A percentile compares a stretch with the other conserved stretches of the same genome.
phyloP scores from a whole-genome alignment of 2,888 invertebrate genomes.

The Cyclophora punctaria region DNA sequence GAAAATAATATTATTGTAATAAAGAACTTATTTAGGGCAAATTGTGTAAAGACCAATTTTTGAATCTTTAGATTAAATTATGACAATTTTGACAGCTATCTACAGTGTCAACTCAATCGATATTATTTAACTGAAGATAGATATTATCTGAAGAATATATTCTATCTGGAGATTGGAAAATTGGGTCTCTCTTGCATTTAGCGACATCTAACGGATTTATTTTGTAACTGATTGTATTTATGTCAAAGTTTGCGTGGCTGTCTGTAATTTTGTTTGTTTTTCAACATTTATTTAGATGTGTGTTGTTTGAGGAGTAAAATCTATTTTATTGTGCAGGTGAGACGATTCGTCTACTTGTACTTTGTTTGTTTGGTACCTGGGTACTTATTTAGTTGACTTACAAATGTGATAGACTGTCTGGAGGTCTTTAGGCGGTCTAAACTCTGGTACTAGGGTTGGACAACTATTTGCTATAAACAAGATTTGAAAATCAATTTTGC shows the following conservation, averaged over 20 bases:
- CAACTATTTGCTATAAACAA: neutral
- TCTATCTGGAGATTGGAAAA: neutral
- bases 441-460: neutral
- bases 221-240: neutral
- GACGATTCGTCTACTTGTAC: neutral
- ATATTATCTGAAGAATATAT: too few relatives aligned
- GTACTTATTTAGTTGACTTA: neutral
- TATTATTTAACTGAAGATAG: too few relatives aligned
- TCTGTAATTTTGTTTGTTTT: neutral
- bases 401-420: too few relatives aligned
- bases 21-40: too few relatives aligned
- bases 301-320: conserved; percentile 11
- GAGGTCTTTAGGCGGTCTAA: neutral
- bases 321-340: conserved; percentile 12
- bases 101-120: too few relatives aligned
- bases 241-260: neutral
- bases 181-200: neutral
- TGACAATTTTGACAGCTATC: too few relatives aligned
- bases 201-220: neutral
- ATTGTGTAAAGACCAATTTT: too few relatives aligned
- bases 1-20: too few relatives aligned
- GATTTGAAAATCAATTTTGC: neutral
- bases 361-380: neutral
- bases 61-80: too few relatives aligned
- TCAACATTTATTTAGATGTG: conserved; percentile 1